Base-by-base conservation (phyloP, 2,888 invertebrate species). In the Diloba caeruleocephala region DNA sequence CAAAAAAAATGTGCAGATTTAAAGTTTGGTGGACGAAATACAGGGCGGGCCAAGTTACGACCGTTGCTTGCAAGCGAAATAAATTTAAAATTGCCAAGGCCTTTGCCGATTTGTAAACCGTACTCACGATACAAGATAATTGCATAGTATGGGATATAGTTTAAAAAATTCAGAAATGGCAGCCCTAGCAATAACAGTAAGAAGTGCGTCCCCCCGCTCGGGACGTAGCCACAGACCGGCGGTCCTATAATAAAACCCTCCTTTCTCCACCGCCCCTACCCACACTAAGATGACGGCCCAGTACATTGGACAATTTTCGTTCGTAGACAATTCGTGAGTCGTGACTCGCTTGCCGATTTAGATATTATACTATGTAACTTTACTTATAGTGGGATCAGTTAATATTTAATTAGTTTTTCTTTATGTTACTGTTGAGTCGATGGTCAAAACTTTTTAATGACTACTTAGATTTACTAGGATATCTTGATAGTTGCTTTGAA, bases 271-370 rank as follows among this genome's bases (percentile, higher is more conserved):
- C 36, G 6, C 33, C 67, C 74, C 78, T 85, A 79, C 89, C 83
- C 89, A 80, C 88, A 88, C 88, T 88, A 90, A 91, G 91, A 91
- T 82, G 88, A 32, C 86, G 84, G 78, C 71, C 77, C 68, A 80
- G 82, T 86, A 85, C 87, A 90, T 90, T 87, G 89, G 88, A 88
- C 89, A 88, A 92, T 91, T 92, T 89, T 90, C 90, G 80, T 79
- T 61, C 77, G 80, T 68, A 75, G 78, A 81, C 70, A 65, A 73
- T 69, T 74, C 70, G 70, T 61, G 76, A 77, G 71, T 82, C 87
- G 90, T 88, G 89, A 89, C 90, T 89, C 70, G 88, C 71, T 78
- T 89, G 76, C 75, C 82, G 84, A 90, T 89, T 89, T 78, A 68
- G 78, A 80, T 81, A 81, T 83, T 79, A 79, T 55, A 23, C 8